A percentile compares a stretch with the other conserved stretches of the same genome.
Evolutionary conservation across 2,113 vertebrate genomes (phyloP).

Genomic region (Coreoperca whiteheadi): DNA sequence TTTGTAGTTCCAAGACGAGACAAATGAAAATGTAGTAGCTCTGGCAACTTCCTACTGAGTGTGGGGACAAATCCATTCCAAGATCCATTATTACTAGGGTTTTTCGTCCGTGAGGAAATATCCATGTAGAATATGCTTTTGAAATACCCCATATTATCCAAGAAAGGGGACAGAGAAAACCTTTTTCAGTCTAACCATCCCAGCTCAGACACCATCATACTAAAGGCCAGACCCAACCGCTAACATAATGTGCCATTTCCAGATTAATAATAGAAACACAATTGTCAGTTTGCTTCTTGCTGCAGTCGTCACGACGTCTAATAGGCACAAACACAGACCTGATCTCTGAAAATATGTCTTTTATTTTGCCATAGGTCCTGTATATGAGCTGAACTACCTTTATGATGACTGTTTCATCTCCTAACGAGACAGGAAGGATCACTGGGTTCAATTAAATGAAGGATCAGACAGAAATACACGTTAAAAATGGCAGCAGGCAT

Average conservation of each 20-base stretch:
- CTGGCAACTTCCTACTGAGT: neutral
- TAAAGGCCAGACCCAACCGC: slow-evolving; percentile 21
- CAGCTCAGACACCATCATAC: slow-evolving; percentile 15
- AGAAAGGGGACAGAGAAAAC: neutral
- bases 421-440: neutral
- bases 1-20: neutral
- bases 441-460: neutral
- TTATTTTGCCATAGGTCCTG: neutral
- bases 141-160: neutral
- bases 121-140: neutral
- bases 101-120: neutral
- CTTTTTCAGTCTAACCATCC: neutral
- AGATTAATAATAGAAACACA: slow-evolving; percentile 58
- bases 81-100: neutral
- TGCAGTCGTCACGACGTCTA: slow-evolving; percentile 19
- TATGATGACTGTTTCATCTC: neutral
- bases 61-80: neutral
- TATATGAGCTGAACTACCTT: neutral
- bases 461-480: neutral
- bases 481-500: no score
- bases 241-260: slow-evolving; percentile 43
- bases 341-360: slow-evolving; percentile 19
- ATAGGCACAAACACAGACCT: slow-evolving; percentile 18
- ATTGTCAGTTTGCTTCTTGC: slow-evolving; percentile 45
- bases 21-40: slow-evolving; percentile 19